Evolutionary conservation across 2,888 invertebrate species (phyloP).

Genomic region (Dicycla oo): DNA sequence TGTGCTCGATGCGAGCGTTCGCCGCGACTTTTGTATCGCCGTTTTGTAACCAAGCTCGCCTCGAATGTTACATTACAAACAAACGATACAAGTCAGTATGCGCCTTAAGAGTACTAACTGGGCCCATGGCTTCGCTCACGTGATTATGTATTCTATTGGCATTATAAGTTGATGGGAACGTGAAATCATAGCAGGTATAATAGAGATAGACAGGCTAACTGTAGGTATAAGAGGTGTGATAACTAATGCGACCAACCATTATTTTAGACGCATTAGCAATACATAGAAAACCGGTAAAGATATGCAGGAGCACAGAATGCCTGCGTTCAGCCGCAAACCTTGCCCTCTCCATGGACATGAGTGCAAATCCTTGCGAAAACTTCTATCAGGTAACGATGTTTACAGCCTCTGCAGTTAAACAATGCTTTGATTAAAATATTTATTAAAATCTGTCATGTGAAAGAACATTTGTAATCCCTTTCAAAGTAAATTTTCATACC

Average conservation of each 20-base stretch:
- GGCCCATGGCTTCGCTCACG: no score
- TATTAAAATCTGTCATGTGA: no score
- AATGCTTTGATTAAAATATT: no score
- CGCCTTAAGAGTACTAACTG: no score
- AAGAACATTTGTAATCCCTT: no score
- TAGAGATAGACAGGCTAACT: background rate
- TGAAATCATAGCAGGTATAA: background rate
- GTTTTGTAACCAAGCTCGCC: no score
- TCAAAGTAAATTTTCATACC: no score
- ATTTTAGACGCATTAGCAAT: slow-evolving; percentile 77
- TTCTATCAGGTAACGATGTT: slow-evolving; percentile 92
- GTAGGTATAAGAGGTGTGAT: background rate
- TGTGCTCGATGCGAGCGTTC: no score
- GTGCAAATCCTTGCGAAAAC: slow-evolving; percentile 94
- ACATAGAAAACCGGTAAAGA: slow-evolving; percentile 73
- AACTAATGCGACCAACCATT: background rate
- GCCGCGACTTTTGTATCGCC: no score
- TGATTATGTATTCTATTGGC: background rate
- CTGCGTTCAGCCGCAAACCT: slow-evolving; percentile 93
- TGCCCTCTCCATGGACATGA: slow-evolving; percentile 93
- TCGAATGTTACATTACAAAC: no score
- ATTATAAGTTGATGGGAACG: background rate
- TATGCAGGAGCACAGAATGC: slow-evolving; percentile 93
- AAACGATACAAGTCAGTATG: no score
- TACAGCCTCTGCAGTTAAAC: background rate